Conservation (phyloP, 1,140 invertebrate species). For the Popillia japonica region DNA sequence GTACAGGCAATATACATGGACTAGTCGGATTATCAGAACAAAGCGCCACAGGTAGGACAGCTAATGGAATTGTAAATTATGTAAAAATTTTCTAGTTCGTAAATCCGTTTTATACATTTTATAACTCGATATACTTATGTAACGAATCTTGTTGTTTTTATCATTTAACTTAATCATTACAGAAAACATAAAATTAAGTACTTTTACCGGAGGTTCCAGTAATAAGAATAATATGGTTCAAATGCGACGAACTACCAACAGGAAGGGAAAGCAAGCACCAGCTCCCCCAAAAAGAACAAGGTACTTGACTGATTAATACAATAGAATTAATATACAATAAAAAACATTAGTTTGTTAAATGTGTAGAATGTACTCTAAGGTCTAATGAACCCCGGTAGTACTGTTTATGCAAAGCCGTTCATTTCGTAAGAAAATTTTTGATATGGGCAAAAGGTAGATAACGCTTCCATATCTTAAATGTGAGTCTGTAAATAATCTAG, state of each 20-base stretch:
- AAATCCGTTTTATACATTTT: background rate
- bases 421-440: constrained; percentile 73
- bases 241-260: constrained; percentile 85
- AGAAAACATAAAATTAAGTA: constrained; percentile 72
- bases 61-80: too few species aligned
- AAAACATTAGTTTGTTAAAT: too few species aligned
- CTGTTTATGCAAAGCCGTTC: too few species aligned
- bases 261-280: constrained; percentile 91
- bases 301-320: constrained; percentile 61
- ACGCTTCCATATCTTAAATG: too few species aligned
- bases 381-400: too few species aligned
- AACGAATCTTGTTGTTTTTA: constrained; percentile 11
- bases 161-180: too few species aligned
- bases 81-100: too few species aligned
- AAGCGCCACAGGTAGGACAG: constrained; percentile 43
- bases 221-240: constrained; percentile 75
- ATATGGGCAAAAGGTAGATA: too few species aligned
- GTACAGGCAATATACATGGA: constrained; percentile 72
- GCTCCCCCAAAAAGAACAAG: constrained; percentile 93
- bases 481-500: too few species aligned
- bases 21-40: constrained; percentile 66
- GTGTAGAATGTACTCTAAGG: too few species aligned
- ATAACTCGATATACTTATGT: background rate
- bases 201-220: constrained; percentile 67
- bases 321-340: too few species aligned